Base-by-base conservation (phyloP, 2,113 vertebrate species). In the Climacteris rufus region DNA sequence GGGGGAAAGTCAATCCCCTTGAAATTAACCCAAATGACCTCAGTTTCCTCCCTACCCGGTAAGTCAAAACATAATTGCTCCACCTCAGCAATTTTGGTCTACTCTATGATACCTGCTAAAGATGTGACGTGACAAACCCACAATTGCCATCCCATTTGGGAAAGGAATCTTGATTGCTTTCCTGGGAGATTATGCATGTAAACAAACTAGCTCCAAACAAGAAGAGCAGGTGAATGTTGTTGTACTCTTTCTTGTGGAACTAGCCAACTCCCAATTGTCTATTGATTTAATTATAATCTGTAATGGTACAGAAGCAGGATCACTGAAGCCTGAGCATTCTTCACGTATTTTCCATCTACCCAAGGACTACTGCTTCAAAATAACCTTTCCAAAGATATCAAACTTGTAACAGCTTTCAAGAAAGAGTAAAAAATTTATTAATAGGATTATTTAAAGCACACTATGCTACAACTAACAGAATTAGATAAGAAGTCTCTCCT, bases 371-470 rank as follows among this genome's bases (percentile, higher is more conserved):
- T 21, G 12, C 25, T 74, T 87, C 30, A 54, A 78, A 71, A 33
- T 10, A 76, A 24, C 6, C 8, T 50, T 78, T 82, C 52, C 33
- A 75, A 40, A 66, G 16, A 12, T 69, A 70, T 13, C 16, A 57
- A 37, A 61, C 20, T 5, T 0, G 0, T 33, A 59, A 42, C 3
- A 2, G 35, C 24, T 37, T 83, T 84, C n/a, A 21, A 40, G 50
- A 94, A 77, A 65, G 9, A 57, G 0, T 13, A 64, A 76, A 4
- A 20, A 69, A 53, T 35, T 24, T 2, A 16, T 53, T 44, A 83
- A 42, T 15, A 28, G 1, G 13, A 53, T 84, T 49, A 87, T 70
- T 84, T 84, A 85, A 82, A 87, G 15, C 23, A 28, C 0, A 0
- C 22, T 60, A 65, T 4, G 2, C 75, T 53, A 37, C 15, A 57